Conservation (phyloP, 2,888 invertebrate species). For the Philereme vetulata region DNA sequence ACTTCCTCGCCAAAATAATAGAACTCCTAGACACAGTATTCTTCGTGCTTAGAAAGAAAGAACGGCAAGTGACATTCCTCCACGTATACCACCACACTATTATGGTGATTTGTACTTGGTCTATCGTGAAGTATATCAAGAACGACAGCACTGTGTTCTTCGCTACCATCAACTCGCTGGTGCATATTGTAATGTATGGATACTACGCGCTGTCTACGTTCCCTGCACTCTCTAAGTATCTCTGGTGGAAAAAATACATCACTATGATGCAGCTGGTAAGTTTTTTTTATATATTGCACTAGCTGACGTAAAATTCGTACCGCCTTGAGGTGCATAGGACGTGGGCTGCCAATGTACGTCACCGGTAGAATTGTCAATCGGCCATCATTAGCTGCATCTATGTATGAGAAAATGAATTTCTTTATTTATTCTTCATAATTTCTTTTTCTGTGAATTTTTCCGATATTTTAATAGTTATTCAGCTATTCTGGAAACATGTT, state of each 20-base stretch:
- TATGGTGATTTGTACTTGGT: conserved; percentile 89
- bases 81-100: conserved; percentile 94
- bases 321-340: too few relatives aligned
- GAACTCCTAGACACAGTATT: conserved; percentile 91
- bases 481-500: too few relatives aligned
- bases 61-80: conserved; percentile 90
- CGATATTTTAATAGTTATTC: too few relatives aligned
- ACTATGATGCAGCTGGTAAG: conserved; percentile 89
- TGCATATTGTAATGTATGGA: conserved; percentile 90
- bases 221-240: conserved; percentile 86
- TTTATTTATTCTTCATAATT: too few relatives aligned
- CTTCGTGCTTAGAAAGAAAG: conserved; percentile 91
- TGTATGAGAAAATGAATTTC: too few relatives aligned
- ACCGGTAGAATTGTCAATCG: too few relatives aligned
- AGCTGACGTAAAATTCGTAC: too few relatives aligned
- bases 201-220: conserved; percentile 89
- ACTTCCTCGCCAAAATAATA: conserved; percentile 88
- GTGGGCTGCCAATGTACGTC: too few relatives aligned
- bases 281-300: conserved; percentile 20
- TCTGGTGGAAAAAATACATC: conserved; percentile 94
- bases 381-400: too few relatives aligned
- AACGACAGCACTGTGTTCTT: conserved; percentile 88
- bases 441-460: too few relatives aligned
- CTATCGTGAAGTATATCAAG: conserved; percentile 87
- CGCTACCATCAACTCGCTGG: conserved; percentile 87